phyloP scores from a whole-genome alignment of 2,888 invertebrate species.

The Octodonta nipae region DNA sequence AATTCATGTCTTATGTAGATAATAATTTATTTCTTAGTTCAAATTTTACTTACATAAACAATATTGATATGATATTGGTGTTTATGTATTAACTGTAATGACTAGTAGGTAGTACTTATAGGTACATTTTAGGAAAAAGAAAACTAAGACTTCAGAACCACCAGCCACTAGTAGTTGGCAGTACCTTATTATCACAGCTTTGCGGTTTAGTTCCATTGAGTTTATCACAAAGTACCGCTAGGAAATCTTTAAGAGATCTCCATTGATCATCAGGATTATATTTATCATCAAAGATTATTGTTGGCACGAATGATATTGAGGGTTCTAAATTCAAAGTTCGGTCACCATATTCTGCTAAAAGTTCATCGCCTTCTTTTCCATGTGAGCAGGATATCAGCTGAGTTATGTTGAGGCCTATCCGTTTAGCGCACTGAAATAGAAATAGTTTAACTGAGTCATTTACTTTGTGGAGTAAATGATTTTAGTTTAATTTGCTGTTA shows the following conservation, averaged over 20 bases:
- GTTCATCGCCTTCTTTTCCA: constrained; percentile 8
- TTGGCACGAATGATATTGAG: constrained; percentile 32
- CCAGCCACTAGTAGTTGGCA: constrained; percentile 5
- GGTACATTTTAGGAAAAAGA: too few relatives aligned
- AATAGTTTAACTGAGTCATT: constrained; percentile 5
- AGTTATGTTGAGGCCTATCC: constrained; percentile 5
- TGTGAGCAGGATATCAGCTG: constrained; percentile 8
- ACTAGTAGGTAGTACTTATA: too few relatives aligned
- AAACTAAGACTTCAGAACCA: not conserved
- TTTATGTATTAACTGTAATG: too few relatives aligned
- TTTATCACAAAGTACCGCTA: constrained; percentile 16
- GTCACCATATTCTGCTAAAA: constrained; percentile 11
- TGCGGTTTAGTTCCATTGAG: constrained; percentile 11
- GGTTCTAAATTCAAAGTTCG: constrained; percentile 22
- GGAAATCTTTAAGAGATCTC: constrained; percentile 17
- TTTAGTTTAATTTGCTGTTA: too few relatives aligned
- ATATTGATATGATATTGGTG: too few relatives aligned
- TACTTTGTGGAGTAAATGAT: too few relatives aligned
- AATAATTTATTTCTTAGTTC: too few relatives aligned
- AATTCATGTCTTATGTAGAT: too few relatives aligned
- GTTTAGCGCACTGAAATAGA: constrained; percentile 10
- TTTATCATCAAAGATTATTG: constrained; percentile 32
- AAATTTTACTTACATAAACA: too few relatives aligned
- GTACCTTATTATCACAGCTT: constrained; percentile 10
- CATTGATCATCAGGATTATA: constrained; percentile 13